Conservation (phyloP, 2,113 vertebrate genomes). For the Scortum barcoo region DNA sequence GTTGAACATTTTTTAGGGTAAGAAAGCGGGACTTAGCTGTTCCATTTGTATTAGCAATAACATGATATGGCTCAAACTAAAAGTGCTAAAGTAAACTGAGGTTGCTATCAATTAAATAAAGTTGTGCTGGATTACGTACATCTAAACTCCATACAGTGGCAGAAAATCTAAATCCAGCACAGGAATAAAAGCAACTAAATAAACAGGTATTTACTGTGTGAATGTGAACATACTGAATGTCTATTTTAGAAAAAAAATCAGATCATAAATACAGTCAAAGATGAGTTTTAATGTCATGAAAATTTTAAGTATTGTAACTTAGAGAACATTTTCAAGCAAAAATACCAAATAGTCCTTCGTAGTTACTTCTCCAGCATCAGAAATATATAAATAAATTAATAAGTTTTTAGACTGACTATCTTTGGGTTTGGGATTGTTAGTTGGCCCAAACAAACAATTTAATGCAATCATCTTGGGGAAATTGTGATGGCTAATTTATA, state of each 20-base stretch:
- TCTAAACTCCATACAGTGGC: accelerated
- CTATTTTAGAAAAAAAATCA: background rate
- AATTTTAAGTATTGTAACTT: no score
- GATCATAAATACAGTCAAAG: background rate
- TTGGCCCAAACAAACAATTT: background rate
- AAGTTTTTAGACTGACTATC: no score
- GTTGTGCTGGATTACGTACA: background rate
- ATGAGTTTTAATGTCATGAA: background rate
- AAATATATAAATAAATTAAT: no score
- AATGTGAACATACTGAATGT: background rate
- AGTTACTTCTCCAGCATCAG: background rate
- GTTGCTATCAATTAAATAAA: background rate
- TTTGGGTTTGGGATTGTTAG: background rate
- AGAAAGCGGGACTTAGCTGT: background rate
- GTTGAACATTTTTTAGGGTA: background rate
- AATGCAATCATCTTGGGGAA: background rate
- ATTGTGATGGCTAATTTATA: background rate
- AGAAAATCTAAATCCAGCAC: no score
- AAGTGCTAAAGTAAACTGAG: background rate
- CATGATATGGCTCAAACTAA: background rate
- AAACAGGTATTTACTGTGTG: background rate
- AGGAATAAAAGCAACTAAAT: background rate
- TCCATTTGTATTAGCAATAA: background rate
- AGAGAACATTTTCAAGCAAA: background rate
- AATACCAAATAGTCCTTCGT: background rate